A percentile compares a stretch with the other conserved stretches of the same genome.
These are phyloP conservation scores for Dipodomys merriami DNA, from an alignment of 2,113 vertebrate genomes.

Conservation along the genomic window DNA sequence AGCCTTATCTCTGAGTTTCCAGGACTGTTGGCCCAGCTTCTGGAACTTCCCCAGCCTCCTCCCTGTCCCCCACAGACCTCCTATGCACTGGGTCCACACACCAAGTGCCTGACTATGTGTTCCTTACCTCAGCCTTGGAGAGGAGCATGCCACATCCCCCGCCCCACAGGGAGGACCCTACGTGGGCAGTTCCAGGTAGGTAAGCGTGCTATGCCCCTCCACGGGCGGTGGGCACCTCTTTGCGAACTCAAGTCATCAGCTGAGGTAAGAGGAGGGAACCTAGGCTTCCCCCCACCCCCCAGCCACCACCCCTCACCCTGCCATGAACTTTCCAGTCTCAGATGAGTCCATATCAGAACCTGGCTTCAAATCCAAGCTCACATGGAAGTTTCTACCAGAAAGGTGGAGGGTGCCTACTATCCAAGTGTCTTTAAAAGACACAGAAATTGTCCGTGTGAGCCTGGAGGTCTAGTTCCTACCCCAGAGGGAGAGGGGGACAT, in stretches of 20 bases:
- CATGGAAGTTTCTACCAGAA: background rate
- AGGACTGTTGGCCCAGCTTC: slow-evolving; percentile 70
- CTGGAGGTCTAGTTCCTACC: background rate
- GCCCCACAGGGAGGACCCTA: background rate
- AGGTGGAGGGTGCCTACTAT: background rate
- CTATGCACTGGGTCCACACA: background rate
- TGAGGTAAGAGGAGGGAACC: background rate
- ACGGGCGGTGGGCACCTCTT: rapidly evolving
- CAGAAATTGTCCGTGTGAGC: background rate
- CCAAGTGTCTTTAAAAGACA: background rate
- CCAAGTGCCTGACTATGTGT: background rate
- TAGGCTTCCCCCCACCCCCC: background rate
- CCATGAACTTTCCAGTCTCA: background rate
- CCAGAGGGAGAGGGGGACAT: background rate
- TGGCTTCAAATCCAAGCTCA: background rate
- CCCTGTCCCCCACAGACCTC: background rate
- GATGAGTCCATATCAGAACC: too few species aligned
- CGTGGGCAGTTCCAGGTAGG: background rate
- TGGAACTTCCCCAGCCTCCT: background rate
- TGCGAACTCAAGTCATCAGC: background rate
- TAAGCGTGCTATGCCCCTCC: background rate
- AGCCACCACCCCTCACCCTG: background rate
- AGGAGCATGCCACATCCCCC: too few species aligned
- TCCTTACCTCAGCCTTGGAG: background rate
- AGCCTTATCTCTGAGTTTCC: slow-evolving; percentile 53